Evolutionary conservation across 2,888 invertebrate genomes (phyloP).

Genomic region (Panzeria rudis): DNA sequence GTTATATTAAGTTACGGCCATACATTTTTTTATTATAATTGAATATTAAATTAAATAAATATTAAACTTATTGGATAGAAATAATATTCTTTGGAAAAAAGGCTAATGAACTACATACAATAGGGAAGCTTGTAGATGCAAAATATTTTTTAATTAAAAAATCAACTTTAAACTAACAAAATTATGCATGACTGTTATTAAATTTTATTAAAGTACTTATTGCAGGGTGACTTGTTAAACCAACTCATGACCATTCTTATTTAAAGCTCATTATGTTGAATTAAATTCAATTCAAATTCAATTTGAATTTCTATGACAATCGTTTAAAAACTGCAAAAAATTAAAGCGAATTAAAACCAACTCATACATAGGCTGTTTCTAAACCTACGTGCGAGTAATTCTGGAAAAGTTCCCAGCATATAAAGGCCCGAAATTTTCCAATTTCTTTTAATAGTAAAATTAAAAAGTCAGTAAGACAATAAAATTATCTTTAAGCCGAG

Average conservation of each 20-base stretch:
- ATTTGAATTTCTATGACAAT: background rate
- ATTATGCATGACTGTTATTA: background rate
- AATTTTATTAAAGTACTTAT: constrained; percentile 1
- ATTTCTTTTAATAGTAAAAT: background rate
- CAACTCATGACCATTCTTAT: background rate
- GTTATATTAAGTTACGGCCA: background rate
- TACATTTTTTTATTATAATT: background rate
- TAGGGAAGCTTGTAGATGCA: background rate
- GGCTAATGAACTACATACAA: background rate
- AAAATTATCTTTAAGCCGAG: too few relatives aligned
- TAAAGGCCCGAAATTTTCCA: background rate
- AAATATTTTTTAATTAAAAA: background rate
- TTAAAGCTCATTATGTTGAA: background rate
- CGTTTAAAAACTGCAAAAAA: background rate
- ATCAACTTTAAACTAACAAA: background rate
- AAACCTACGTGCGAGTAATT: background rate
- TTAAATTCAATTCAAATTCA: background rate
- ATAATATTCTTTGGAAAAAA: background rate
- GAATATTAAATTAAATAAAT: background rate
- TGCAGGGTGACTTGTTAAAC: too few relatives aligned
- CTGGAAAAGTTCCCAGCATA: background rate
- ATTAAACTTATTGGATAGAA: background rate
- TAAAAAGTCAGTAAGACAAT: too few relatives aligned
- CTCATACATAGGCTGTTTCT: background rate
- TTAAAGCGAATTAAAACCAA: background rate